Percentiles rank a stretch among this genome's conserved stretches.
These are phyloP conservation scores for Alexandromys fortis DNA, from an alignment of 2,113 vertebrate genomes.

Conservation along the genomic window DNA sequence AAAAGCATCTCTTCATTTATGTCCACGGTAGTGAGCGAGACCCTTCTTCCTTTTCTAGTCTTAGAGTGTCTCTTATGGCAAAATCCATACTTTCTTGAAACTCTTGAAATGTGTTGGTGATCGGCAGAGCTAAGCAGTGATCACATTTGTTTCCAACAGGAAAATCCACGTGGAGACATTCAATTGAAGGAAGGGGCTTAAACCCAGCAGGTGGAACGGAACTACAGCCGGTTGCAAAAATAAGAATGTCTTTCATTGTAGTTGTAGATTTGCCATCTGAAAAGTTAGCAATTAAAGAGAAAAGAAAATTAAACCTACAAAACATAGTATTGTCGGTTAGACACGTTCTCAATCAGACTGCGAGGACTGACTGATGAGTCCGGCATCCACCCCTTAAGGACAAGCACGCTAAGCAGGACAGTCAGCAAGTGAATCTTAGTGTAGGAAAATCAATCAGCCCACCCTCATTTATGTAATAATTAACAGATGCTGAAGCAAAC, in stretches of 20 bases:
- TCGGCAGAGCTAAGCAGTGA: constrained; percentile 90
- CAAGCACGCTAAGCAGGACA: neutral
- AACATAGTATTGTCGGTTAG: constrained; percentile 6
- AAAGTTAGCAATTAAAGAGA: constrained; percentile 60
- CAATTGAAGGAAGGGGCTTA: constrained; percentile 88
- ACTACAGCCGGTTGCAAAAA: constrained; percentile 89
- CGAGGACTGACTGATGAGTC: neutral
- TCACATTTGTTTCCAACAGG: constrained; percentile 87
- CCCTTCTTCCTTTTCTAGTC: constrained; percentile 74
- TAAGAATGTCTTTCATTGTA: constrained; percentile 92
- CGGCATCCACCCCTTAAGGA: neutral
- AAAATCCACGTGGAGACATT: constrained; percentile 87
- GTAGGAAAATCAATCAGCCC: neutral
- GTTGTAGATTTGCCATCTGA: constrained; percentile 90
- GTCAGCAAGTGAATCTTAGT: neutral
- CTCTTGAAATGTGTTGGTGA: constrained; percentile 87
- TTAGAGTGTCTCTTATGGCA: constrained; percentile 85
- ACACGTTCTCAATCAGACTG: neutral
- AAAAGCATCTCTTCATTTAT: constrained; percentile 66
- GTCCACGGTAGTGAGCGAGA: constrained; percentile 60
- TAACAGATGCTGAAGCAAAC: constrained; percentile 27
- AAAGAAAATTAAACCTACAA: constrained; percentile 32
- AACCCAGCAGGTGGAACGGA: constrained; percentile 88
- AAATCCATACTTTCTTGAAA: constrained; percentile 94
- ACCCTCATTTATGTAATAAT: neutral